Percentiles rank a stretch among this genome's conserved stretches.
Conservation (phyloP, 2,797 vertebrate genomes). For the Galago senegalensis region DNA sequence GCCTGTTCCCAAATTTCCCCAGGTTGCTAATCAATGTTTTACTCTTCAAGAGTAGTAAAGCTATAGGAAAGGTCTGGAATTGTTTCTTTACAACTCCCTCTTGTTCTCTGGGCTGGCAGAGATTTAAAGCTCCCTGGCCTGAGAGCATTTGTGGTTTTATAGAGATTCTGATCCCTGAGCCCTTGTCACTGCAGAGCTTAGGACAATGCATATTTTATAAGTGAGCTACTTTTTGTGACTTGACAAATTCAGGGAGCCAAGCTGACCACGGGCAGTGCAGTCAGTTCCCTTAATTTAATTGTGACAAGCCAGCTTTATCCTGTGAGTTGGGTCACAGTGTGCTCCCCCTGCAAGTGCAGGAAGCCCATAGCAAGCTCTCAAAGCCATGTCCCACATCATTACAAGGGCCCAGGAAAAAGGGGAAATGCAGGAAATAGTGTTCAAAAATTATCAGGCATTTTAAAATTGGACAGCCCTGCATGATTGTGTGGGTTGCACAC, state of each 20-base stretch:
- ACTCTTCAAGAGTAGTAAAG: neutral
- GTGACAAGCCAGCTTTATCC: neutral
- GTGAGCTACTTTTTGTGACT: neutral
- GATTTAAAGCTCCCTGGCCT: neutral
- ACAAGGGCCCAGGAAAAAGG: neutral
- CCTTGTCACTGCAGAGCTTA: neutral
- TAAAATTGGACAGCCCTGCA: neutral
- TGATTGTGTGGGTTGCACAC: too few relatives aligned
- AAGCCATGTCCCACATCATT: neutral
- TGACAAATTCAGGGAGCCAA: neutral
- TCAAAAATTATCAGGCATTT: slow-evolving; percentile 2
- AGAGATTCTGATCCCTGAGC: neutral
- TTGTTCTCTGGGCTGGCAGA: neutral
- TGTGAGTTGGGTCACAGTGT: neutral
- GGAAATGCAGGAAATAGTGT: neutral
- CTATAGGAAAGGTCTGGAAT: neutral
- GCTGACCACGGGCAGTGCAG: neutral
- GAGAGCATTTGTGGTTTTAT: neutral
- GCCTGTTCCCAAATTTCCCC: neutral
- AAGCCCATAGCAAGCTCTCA: neutral
- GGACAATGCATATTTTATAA: neutral
- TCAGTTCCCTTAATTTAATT: neutral
- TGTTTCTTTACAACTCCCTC: neutral
- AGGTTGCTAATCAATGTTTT: neutral
- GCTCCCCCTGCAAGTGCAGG: neutral